phyloP scores from a whole-genome alignment of 2,888 invertebrate genomes.

The Ectemnius lituratus region DNA sequence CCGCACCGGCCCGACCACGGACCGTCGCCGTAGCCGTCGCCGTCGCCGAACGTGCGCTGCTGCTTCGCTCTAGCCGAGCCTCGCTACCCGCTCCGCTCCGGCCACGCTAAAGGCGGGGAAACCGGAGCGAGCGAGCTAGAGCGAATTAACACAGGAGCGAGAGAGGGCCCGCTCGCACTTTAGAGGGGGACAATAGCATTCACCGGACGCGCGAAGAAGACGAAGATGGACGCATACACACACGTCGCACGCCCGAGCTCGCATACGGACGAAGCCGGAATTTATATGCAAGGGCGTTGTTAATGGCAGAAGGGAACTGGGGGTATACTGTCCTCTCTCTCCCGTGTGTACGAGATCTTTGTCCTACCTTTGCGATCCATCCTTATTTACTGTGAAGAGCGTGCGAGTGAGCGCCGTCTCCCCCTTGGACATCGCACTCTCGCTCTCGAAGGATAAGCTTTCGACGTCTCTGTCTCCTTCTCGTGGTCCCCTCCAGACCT shows the following conservation, averaged over 20 bases:
- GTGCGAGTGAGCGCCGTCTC: slow-evolving; percentile 28
- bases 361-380: slow-evolving; percentile 33
- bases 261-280: slow-evolving; percentile 69
- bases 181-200: slow-evolving; percentile 38
- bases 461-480: slow-evolving; percentile 40
- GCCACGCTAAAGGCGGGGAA: slow-evolving; percentile 67
- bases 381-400: slow-evolving; percentile 39
- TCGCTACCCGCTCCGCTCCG: slow-evolving; percentile 46
- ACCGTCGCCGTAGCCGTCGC: neutral
- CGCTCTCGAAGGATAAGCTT: slow-evolving; percentile 44
- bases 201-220: slow-evolving; percentile 49
- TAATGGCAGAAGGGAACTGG: slow-evolving; percentile 72
- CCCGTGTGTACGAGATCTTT: slow-evolving; percentile 28
- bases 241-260: slow-evolving; percentile 34
- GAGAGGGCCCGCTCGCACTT: slow-evolving; percentile 37
- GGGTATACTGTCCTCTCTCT: slow-evolving; percentile 45
- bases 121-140: slow-evolving; percentile 56
- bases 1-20: slow-evolving; percentile 38
- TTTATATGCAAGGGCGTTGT: slow-evolving; percentile 78
- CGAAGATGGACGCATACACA: slow-evolving; percentile 55
- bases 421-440: slow-evolving; percentile 25
- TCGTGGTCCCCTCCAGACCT: slow-evolving; percentile 10
- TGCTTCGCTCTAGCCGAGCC: slow-evolving; percentile 2
- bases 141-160: slow-evolving; percentile 11
- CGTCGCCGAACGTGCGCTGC: neutral